These are phyloP conservation scores for Anniella stebbinsi DNA, from an alignment of 2,797 vertebrate genomes.

Conservation along the genomic window DNA sequence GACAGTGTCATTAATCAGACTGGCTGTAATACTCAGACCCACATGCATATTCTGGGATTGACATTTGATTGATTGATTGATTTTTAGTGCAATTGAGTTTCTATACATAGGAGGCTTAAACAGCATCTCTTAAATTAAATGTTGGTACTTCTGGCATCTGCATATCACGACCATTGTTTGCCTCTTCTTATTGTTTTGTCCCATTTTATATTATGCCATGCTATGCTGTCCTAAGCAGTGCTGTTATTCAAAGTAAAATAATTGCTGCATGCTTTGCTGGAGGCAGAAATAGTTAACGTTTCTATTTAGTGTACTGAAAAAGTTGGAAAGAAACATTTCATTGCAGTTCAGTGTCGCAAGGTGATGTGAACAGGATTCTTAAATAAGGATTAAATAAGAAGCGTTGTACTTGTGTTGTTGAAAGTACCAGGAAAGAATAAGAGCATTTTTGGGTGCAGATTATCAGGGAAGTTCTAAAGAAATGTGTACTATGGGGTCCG, in stretches of 20 bases:
- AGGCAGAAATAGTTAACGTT: background rate
- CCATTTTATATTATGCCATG: background rate
- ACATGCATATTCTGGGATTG: background rate
- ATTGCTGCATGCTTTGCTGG: constrained; percentile 17
- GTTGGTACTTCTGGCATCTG: background rate
- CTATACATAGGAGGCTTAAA: background rate
- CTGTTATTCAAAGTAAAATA: constrained; percentile 29
- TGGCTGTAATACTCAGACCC: background rate
- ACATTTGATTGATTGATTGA: too few species aligned
- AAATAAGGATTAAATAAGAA: background rate
- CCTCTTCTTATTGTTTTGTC: background rate
- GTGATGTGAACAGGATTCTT: background rate
- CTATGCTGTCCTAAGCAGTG: background rate
- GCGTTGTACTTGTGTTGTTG: background rate
- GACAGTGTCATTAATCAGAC: background rate
- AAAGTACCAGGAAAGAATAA: constrained; percentile 21
- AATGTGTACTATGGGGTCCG: background rate
- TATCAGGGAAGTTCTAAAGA: background rate
- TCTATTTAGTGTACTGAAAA: background rate
- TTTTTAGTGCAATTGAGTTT: background rate
- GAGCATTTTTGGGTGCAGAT: background rate
- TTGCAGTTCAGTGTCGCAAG: background rate
- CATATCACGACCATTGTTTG: background rate
- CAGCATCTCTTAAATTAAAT: background rate
- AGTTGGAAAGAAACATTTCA: constrained; percentile 19